Evolutionary conservation across 2,888 invertebrate genomes (phyloP), one percentile per base, ranked within the genome.

Genomic region (Heliothis peltigera): DNA sequence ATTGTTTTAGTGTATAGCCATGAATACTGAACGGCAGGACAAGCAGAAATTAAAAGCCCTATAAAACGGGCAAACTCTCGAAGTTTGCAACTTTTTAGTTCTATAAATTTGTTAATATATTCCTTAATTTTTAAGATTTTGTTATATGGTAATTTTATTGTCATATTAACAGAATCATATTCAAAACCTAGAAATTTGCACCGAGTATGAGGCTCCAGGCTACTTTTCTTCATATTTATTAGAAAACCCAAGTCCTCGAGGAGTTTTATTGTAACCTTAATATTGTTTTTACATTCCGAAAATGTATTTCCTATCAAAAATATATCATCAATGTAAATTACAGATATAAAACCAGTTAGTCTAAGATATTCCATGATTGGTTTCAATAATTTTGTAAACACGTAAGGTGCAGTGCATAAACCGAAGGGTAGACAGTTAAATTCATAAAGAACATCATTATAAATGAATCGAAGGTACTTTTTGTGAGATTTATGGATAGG

Each of bases 21-120:
- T 5, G 81, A 79, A 49, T 84, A 84, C 49, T 80, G 73, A 15
- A 83, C 66, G 10, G 81, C 84, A 10, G 84, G 83, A 52, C 83
- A 84, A 22, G 75, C 70, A 0, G 84, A 66, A 2, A 72, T 63
- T 32, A 85, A 56, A 18, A 77, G 51, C 0, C 81, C 79, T 17
- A 77, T n/a, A 0, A 83, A 22, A 6, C 63, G 61, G 4, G 83
- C 80, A 49, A 79, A 74, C 7, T 66, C 25, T 49, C 73, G 60
- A 7, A 82, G 75, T 58, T 59, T 75, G n/a, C 74, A 82, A 1
- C 51, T 32, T 56, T 64, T 49, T 47, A 12, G 18, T 46, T 4
- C 25, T 25, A 25, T 4, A 25, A 25, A 25, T 44, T n/a, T 43
- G n/a, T 21, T 70, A 64, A 5, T 17, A 25, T 28, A 54, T 51